Evolutionary conservation across 2,888 invertebrate genomes (phyloP).

Genomic region (Bembecia ichneumoniformis): DNA sequence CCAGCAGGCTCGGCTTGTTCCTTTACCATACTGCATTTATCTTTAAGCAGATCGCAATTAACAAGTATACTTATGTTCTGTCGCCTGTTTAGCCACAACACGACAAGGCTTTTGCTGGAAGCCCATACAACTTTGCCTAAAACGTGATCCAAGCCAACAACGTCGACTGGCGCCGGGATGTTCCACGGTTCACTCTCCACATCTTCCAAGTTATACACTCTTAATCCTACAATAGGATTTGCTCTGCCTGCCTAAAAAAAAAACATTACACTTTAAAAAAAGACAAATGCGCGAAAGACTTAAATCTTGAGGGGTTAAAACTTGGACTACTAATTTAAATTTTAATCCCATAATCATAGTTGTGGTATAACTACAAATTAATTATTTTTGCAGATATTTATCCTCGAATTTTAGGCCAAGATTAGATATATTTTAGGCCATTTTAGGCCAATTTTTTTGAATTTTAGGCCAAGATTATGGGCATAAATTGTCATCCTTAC

Average conservation of each 20-base stretch:
- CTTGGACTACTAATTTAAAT: too few relatives aligned
- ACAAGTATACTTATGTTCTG: slow-evolving; percentile 80
- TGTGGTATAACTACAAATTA: too few relatives aligned
- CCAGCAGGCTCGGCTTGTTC: slow-evolving; percentile 73
- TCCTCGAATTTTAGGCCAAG: too few relatives aligned
- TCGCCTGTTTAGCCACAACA: slow-evolving; percentile 87
- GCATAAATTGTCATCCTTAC: too few relatives aligned
- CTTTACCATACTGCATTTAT: slow-evolving; percentile 52
- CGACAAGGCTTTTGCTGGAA: slow-evolving; percentile 75
- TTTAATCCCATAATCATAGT: too few relatives aligned
- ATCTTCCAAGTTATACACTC: slow-evolving; percentile 68
- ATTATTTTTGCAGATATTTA: too few relatives aligned
- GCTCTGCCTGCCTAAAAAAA: slow-evolving; percentile 75
- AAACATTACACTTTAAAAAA: neutral
- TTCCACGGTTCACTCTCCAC: slow-evolving; percentile 35
- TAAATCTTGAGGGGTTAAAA: too few relatives aligned
- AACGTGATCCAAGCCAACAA: slow-evolving; percentile 75
- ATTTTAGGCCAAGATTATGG: too few relatives aligned
- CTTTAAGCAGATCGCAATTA: slow-evolving; percentile 64
- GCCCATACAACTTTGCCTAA: slow-evolving; percentile 83
- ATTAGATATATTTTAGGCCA: too few relatives aligned
- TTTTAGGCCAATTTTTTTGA: too few relatives aligned
- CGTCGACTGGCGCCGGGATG: slow-evolving; percentile 67
- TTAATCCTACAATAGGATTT: slow-evolving; percentile 81
- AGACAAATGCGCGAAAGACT: neutral